These are phyloP conservation scores for Synanthedon tipuliformis DNA, from an alignment of 2,888 invertebrate species.

Conservation along the genomic window DNA sequence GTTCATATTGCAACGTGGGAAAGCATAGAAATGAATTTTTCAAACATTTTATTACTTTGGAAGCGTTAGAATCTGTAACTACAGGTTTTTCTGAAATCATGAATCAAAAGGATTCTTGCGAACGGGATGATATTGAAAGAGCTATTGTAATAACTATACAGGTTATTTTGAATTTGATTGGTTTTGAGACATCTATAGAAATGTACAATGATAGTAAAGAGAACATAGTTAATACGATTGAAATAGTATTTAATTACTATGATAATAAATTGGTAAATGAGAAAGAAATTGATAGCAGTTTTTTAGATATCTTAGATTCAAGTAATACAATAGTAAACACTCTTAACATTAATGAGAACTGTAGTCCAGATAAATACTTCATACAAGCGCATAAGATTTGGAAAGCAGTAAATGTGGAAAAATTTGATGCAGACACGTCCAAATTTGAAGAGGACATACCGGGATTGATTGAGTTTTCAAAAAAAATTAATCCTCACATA, in stretches of 20 bases:
- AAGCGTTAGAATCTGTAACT: constrained; percentile 37
- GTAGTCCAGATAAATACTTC: constrained; percentile 36
- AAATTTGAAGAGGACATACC: constrained; percentile 38
- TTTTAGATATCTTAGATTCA: constrained; percentile 46
- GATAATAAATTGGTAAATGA: constrained; percentile 39
- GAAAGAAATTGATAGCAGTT: constrained; percentile 47
- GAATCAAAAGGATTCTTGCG: constrained; percentile 29
- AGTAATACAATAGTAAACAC: constrained; percentile 33
- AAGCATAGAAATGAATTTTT: constrained; percentile 34
- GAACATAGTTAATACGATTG: constrained; percentile 31
- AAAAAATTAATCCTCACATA: constrained; percentile 34
- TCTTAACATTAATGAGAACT: constrained; percentile 26
- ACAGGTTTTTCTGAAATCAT: constrained; percentile 41
- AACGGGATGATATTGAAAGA: constrained; percentile 43
- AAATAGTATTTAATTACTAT: constrained; percentile 39
- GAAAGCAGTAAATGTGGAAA: constrained; percentile 33
- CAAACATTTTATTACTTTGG: constrained; percentile 36
- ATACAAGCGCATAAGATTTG: constrained; percentile 43
- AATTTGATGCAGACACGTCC: constrained; percentile 23
- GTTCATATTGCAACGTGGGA: constrained; percentile 49
- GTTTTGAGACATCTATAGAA: constrained; percentile 43
- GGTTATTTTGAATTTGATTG: constrained; percentile 39
- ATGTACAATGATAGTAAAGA: constrained; percentile 31
- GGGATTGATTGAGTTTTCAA: constrained; percentile 29
- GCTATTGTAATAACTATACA: constrained; percentile 44